phyloP scores from a whole-genome alignment of 2,797 vertebrate species.

The Syngnathus rostellatus region DNA sequence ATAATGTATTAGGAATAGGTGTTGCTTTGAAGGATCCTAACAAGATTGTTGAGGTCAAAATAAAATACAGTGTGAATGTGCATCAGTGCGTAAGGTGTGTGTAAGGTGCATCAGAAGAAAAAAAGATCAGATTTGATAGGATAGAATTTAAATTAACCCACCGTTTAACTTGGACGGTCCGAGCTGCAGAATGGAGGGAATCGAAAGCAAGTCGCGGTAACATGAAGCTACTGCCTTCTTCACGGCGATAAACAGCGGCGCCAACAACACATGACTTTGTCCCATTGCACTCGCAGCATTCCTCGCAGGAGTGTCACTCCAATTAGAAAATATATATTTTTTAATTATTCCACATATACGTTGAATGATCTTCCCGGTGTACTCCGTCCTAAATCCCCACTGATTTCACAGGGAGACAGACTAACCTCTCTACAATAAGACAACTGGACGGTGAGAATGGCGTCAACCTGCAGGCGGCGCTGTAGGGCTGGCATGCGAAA shows the following conservation, averaged over 20 bases:
- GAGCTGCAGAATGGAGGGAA: conserved; percentile 38
- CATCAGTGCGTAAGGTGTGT: neutral
- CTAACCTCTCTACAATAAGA: conserved; percentile 2
- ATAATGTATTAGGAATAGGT: neutral
- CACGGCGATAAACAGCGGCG: conserved; percentile 26
- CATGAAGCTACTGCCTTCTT: conserved; percentile 36
- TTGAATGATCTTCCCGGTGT: neutral
- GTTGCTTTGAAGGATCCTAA: neutral
- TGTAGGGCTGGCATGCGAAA: neutral
- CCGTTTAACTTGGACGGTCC: conserved; percentile 37
- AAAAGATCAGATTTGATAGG: neutral
- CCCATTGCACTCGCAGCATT: conserved; percentile 15
- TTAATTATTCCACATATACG: conserved; percentile 5
- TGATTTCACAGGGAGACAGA: conserved; percentile 9
- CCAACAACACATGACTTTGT: conserved; percentile 13
- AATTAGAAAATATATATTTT: neutral
- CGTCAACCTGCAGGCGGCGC: conserved; percentile 35
- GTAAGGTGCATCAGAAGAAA: conserved; percentile 1
- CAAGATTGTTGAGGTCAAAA: neutral
- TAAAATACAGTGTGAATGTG: neutral
- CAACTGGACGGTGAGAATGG: neutral
- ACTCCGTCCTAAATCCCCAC: conserved; percentile 14
- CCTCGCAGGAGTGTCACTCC: neutral
- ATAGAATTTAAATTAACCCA: conserved; percentile 26
- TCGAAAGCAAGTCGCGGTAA: conserved; percentile 28